A percentile compares a stretch with the other conserved stretches of the same genome.
Evolutionary conservation across 2,113 vertebrate genomes (phyloP).

Genomic region (Rhinolophus sinicus): DNA sequence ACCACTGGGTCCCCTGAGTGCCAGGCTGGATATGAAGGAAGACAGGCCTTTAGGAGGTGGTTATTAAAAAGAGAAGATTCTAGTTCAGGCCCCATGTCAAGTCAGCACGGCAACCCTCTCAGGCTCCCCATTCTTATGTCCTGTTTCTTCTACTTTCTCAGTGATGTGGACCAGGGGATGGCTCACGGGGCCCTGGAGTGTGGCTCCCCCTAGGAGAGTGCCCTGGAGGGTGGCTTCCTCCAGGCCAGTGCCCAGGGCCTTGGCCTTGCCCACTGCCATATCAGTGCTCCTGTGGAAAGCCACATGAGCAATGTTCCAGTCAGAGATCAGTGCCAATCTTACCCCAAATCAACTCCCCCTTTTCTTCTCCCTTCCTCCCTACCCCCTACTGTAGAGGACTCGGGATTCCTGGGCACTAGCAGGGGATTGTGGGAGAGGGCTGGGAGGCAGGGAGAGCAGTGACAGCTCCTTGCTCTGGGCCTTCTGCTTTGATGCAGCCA

Average conservation of each 20-base stretch:
- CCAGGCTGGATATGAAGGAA: background rate
- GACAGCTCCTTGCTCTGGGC: background rate
- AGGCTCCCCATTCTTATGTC: background rate
- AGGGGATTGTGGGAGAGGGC: background rate
- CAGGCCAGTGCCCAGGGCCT: background rate
- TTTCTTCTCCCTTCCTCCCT: background rate
- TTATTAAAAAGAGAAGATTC: constrained; percentile 53
- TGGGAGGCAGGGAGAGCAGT: background rate
- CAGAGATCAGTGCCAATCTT: background rate
- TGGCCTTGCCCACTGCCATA: background rate
- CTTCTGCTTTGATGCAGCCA: background rate
- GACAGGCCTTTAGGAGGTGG: background rate
- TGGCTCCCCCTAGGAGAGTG: background rate
- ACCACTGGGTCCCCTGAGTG: background rate
- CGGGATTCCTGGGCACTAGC: background rate
- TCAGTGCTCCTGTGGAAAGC: constrained; percentile 40
- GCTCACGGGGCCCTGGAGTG: background rate
- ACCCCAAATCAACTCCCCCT: background rate
- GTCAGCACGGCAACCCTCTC: background rate
- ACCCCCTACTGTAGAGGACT: background rate
- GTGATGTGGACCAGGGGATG: constrained; percentile 19
- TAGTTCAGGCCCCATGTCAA: background rate
- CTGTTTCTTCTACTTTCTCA: constrained; percentile 40
- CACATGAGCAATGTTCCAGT: constrained; percentile 30
- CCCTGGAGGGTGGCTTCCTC: background rate